These are phyloP conservation scores for Myotis vivesi DNA, from an alignment of 2,797 vertebrate genomes.

Conservation along the genomic window DNA sequence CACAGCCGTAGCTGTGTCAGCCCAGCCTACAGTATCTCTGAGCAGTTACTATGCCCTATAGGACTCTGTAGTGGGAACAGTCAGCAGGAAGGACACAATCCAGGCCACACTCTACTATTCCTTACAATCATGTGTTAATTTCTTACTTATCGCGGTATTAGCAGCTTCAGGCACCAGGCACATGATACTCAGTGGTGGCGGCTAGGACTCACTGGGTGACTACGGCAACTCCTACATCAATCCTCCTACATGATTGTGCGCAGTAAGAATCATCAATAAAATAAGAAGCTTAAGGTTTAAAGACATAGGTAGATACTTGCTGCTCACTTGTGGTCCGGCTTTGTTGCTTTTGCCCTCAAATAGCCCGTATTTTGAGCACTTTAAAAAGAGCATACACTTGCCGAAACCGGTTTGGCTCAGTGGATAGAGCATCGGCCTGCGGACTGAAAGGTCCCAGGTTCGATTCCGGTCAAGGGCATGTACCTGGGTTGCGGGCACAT, in stretches of 20 bases:
- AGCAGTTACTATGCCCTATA: neutral
- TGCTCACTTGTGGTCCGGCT: neutral
- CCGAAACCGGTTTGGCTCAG: no score
- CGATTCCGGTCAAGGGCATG: no score
- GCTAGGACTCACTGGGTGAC: neutral
- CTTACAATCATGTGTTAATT: neutral
- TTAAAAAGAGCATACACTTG: conserved; percentile 11
- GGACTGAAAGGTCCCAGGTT: no score
- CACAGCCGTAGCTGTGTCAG: neutral
- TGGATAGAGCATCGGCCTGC: no score
- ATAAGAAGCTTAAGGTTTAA: neutral
- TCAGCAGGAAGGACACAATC: neutral
- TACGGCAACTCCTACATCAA: neutral
- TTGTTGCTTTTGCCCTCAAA: neutral
- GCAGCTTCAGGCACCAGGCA: neutral
- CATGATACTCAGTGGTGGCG: neutral
- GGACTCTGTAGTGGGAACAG: neutral
- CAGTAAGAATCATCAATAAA: neutral
- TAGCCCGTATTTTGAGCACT: neutral
- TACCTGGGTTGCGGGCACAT: no score
- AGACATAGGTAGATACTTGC: neutral
- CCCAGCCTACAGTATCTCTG: neutral
- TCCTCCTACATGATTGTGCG: neutral
- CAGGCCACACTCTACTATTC: neutral
- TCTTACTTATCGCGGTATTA: neutral